phyloP scores from a whole-genome alignment of 1,140 invertebrate genomes.

The Hyles vespertilio region DNA sequence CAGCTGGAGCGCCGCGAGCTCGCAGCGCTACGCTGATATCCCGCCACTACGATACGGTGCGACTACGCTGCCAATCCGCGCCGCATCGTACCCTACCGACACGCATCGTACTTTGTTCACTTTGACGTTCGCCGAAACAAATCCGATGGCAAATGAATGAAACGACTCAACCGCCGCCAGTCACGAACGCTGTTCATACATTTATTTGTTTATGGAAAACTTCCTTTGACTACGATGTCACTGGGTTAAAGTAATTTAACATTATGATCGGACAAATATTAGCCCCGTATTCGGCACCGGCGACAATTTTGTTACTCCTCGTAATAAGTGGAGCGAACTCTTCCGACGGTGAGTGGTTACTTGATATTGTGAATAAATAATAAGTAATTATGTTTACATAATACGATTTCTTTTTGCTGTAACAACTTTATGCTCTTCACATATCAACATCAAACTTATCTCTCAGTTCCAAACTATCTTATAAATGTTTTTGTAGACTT shows the following conservation, averaged over 20 bases:
- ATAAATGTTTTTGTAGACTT: no score
- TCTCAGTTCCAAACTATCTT: no score
- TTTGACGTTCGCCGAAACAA: constrained; percentile 43
- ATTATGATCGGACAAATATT: constrained; percentile 49
- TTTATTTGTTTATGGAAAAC: constrained; percentile 43
- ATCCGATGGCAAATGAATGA: constrained; percentile 58
- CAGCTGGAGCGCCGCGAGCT: constrained; percentile 48
- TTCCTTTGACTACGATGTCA: constrained; percentile 49
- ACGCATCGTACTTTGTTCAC: constrained; percentile 40
- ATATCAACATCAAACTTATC: no score
- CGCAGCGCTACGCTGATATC: constrained; percentile 32
- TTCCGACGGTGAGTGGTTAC: constrained; percentile 53
- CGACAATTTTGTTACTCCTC: constrained; percentile 37
- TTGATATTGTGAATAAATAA: not conserved
- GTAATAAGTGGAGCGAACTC: constrained; percentile 41
- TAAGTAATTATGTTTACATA: not conserved
- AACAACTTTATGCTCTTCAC: no score
- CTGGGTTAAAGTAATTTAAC: constrained; percentile 30
- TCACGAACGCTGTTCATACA: constrained; percentile 38
- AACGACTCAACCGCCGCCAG: constrained; percentile 46
- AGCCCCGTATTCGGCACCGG: constrained; percentile 27
- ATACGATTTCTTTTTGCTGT: no score
- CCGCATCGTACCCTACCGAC: constrained; percentile 15
- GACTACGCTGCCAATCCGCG: constrained; percentile 18
- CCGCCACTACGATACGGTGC: constrained; percentile 27